Evolutionary conservation across 2,888 invertebrate genomes (phyloP).

Genomic region (Dastarcus helophoroides): DNA sequence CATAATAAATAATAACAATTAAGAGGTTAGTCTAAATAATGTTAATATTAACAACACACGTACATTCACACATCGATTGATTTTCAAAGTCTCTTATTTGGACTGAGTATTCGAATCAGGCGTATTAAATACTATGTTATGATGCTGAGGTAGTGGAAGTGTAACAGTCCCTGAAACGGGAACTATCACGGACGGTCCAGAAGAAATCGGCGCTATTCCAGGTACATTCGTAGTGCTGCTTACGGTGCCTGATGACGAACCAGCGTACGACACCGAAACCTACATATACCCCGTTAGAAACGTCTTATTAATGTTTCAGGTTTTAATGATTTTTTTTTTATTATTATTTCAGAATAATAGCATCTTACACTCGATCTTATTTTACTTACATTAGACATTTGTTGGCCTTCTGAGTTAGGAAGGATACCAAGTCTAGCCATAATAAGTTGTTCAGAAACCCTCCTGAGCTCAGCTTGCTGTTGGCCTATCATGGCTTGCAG

Average conservation of each 20-base stretch:
- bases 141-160: slow-evolving; percentile 18
- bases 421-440: slow-evolving; percentile 68
- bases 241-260: slow-evolving; percentile 26
- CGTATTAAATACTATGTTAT: slow-evolving; percentile 19
- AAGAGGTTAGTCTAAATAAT: too few relatives aligned
- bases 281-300: too few relatives aligned
- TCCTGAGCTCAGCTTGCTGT: slow-evolving; percentile 75
- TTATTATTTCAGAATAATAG: neutral
- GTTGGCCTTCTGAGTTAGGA: slow-evolving; percentile 24
- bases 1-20: too few relatives aligned
- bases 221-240: slow-evolving; percentile 32
- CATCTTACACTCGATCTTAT: neutral
- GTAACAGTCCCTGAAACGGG: slow-evolving; percentile 23
- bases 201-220: slow-evolving; percentile 16
- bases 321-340: neutral
- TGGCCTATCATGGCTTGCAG: slow-evolving; percentile 72
- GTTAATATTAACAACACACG: too few relatives aligned
- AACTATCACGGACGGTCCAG: slow-evolving; percentile 23
- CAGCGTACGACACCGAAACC: slow-evolving; percentile 18
- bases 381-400: slow-evolving; percentile 15
- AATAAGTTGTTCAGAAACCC: slow-evolving; percentile 76
- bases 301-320: neutral
- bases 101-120: slow-evolving; percentile 25
- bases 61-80: too few relatives aligned
- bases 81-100: too few relatives aligned